A percentile compares a stretch with the other conserved stretches of the same genome.
Evolutionary conservation across 2,888 invertebrate species (phyloP).

Genomic region (Invenusta paracnida): DNA sequence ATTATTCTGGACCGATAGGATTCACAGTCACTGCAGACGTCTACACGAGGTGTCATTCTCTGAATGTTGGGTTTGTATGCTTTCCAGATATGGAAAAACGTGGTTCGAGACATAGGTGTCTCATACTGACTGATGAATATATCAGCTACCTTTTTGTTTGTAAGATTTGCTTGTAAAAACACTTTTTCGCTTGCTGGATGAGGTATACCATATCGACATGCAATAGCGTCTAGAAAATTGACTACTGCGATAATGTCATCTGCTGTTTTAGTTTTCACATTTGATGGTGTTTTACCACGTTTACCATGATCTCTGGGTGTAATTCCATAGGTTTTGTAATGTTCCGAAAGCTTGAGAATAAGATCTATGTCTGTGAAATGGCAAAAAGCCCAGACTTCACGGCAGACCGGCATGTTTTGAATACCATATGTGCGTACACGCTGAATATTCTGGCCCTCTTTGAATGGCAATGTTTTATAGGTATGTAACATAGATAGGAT

Average conservation of each 20-base stretch:
- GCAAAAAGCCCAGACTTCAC: slow-evolving; percentile 11
- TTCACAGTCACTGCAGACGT: slow-evolving; percentile 19
- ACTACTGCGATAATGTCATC: not conserved
- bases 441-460: not conserved
- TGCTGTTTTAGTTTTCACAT: not conserved
- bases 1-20: slow-evolving; percentile 15
- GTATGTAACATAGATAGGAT: slow-evolving; percentile 3
- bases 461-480: not conserved
- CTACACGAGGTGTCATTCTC: not conserved
- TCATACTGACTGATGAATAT: not conserved
- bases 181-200: slow-evolving; percentile 15
- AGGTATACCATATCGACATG: slow-evolving; percentile 18
- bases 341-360: not conserved
- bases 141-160: slow-evolving; percentile 24
- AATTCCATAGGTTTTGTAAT: slow-evolving; percentile 17
- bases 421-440: not conserved
- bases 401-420: not conserved
- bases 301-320: not conserved
- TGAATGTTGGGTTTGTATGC: not conserved
- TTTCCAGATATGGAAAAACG: not conserved
- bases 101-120: not conserved
- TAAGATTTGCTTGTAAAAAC: slow-evolving; percentile 1
- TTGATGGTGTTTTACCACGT: not conserved
- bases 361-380: not conserved
- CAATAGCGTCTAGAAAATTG: slow-evolving; percentile 25